Percentiles rank a stretch among this genome's conserved stretches.
Conservation (phyloP, 2,888 invertebrate species). For the Cephus nigrinus region DNA sequence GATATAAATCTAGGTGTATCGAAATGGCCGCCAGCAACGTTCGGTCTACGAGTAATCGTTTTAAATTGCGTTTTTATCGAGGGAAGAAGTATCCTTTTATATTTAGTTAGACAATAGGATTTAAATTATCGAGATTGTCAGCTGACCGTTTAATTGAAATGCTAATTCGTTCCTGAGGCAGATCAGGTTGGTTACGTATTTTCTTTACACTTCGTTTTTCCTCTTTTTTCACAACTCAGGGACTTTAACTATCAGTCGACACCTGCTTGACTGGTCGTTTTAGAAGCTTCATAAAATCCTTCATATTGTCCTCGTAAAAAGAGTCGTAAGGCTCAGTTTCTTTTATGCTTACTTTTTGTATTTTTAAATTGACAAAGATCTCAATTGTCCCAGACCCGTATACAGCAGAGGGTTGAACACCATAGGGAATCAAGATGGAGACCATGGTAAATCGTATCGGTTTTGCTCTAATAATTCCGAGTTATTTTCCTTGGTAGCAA, state of each 20-base stretch:
- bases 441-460: background rate
- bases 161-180: conserved; percentile 29
- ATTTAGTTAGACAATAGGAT: background rate
- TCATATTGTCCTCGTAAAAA: background rate
- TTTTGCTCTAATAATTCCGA: conserved; percentile 19
- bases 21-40: background rate
- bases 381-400: background rate
- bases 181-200: background rate
- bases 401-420: background rate
- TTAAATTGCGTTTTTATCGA: background rate
- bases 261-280: background rate
- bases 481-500: conserved; percentile 13
- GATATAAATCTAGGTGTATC: background rate
- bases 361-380: background rate
- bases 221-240: conserved; percentile 29
- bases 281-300: background rate
- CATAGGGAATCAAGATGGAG: background rate
- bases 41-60: background rate
- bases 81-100: background rate
- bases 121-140: background rate
- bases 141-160: conserved; percentile 35
- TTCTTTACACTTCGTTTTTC: background rate
- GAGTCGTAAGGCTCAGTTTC: background rate
- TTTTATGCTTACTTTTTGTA: background rate
- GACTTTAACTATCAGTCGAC: conserved; percentile 14